Conservation (phyloP, 2,888 invertebrate genomes). For the Calameuta pallipes region DNA sequence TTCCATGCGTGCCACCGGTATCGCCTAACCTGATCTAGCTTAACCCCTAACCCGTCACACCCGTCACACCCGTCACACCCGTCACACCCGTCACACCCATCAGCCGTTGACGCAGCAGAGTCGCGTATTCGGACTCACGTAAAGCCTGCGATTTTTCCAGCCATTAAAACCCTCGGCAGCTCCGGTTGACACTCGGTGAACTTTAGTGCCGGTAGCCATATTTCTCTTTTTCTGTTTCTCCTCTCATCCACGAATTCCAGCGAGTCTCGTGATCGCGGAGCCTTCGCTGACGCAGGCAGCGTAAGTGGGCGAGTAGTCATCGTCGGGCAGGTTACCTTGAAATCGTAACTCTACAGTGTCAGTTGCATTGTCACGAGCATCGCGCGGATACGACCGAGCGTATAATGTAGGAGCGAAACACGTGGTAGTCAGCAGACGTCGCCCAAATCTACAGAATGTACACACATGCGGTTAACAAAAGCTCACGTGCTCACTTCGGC, state of each 20-base stretch:
- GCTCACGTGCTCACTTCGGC: neutral
- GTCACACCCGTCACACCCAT: neutral
- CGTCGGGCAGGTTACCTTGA: neutral
- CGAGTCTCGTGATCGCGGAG: neutral
- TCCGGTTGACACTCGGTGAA: neutral
- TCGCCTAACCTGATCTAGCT: neutral
- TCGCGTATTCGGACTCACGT: neutral
- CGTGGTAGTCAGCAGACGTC: neutral
- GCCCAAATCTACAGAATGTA: neutral
- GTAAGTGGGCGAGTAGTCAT: neutral
- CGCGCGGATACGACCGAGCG: neutral
- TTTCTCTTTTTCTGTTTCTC: conserved; percentile 16
- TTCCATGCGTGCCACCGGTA: neutral
- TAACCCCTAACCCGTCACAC: neutral
- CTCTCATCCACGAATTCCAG: neutral
- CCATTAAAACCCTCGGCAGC: neutral
- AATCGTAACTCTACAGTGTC: neutral
- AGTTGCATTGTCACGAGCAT: neutral
- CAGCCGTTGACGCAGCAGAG: neutral
- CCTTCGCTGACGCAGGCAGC: neutral
- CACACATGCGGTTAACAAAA: neutral
- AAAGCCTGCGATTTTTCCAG: neutral
- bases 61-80: neutral
- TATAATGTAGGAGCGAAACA: neutral
- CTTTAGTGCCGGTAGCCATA: conserved; percentile 14